These are phyloP conservation scores for Eudasyphora cyanicolor DNA, from an alignment of 2,888 invertebrate genomes.

Conservation along the genomic window DNA sequence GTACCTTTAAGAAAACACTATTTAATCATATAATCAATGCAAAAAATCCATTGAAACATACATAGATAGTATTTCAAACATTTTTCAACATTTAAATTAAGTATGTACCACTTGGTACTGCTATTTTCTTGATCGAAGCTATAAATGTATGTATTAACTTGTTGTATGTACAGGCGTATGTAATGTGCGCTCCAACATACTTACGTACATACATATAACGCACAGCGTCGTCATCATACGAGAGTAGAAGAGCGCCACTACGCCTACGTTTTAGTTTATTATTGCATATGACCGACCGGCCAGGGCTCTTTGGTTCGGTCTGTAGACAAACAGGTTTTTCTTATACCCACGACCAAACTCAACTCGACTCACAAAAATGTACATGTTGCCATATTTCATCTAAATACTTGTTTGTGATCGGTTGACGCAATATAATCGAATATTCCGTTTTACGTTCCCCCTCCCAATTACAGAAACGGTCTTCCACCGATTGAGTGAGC, in stretches of 20 bases:
- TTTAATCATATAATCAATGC: no score
- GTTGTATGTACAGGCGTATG: no score
- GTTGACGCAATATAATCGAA: conserved; percentile 66
- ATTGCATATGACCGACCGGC: conserved; percentile 28
- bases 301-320: conserved; percentile 42
- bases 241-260: conserved; percentile 58
- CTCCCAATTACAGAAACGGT: conserved; percentile 22
- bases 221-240: not conserved
- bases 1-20: no score
- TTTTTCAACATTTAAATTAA: no score
- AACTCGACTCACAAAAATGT: conserved; percentile 54
- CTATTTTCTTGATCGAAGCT: no score
- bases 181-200: conserved; percentile 22
- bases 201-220: conserved; percentile 17
- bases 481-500: conserved; percentile 29
- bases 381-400: conserved; percentile 64
- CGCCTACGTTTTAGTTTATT: conserved; percentile 59
- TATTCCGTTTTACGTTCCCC: conserved; percentile 44
- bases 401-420: conserved; percentile 65
- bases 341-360: conserved; percentile 50
- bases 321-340: conserved; percentile 63
- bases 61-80: no score
- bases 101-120: no score
- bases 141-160: conserved; percentile 40
- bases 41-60: no score